Percentiles rank a stretch among this genome's conserved stretches.
Evolutionary conservation across 2,797 vertebrate species (phyloP).

Genomic region (Odontamblyopus lacepedii): DNA sequence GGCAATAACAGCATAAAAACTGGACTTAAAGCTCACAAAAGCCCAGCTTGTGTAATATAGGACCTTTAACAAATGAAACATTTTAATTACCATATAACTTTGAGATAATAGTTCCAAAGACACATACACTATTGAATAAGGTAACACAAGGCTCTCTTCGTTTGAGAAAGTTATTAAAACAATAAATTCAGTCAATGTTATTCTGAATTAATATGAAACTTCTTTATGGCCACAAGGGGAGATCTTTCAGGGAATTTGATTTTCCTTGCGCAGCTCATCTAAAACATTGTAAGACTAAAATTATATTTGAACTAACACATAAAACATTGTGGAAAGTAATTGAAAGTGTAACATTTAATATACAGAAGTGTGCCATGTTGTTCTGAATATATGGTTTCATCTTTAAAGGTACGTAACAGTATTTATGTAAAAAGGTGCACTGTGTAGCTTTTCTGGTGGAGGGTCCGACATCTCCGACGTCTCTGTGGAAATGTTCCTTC

Average conservation of each 20-base stretch:
- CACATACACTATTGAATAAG: background rate
- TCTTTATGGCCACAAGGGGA: conserved; percentile 16
- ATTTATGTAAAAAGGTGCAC: too few relatives aligned
- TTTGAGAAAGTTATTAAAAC: background rate
- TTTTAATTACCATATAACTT: background rate
- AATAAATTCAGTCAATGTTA: background rate
- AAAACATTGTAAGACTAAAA: background rate
- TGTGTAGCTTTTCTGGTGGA: too few relatives aligned
- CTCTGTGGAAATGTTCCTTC: too few relatives aligned
- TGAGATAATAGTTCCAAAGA: background rate
- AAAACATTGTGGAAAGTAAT: background rate
- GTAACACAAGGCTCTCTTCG: too few relatives aligned
- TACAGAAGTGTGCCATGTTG: background rate
- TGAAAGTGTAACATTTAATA: background rate
- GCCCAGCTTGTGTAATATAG: too few relatives aligned
- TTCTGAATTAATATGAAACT: background rate
- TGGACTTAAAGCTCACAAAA: too few relatives aligned
- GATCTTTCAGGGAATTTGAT: background rate
- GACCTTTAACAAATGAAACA: too few relatives aligned
- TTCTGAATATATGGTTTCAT: background rate
- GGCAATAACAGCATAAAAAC: too few relatives aligned
- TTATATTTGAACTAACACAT: background rate
- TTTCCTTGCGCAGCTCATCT: background rate
- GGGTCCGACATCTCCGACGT: too few relatives aligned
- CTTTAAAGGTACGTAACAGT: background rate